Base-by-base conservation (phyloP, 2,797 vertebrate genomes). In the Threskiornis aethiopicus region DNA sequence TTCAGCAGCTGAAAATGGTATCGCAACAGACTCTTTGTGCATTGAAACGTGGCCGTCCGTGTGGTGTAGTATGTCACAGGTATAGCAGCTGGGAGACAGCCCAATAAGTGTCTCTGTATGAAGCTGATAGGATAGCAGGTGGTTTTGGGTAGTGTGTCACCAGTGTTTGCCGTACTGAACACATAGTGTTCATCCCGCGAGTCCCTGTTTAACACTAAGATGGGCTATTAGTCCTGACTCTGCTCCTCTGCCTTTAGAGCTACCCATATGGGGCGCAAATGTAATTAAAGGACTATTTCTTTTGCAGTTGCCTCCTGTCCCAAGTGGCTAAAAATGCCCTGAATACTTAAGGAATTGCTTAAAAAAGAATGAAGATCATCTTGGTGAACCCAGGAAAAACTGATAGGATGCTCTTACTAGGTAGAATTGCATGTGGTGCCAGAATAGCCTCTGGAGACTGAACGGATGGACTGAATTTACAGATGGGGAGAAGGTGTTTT, bases 41-140 rank as follows among this genome's bases (percentile, higher is more conserved):
- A 3, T 3, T 58, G 39, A 58, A 85, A 49, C 9, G 1, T n/a
- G 25, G 12, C 66, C 14, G 8, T 25, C 9, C 0, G 0, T 57
- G 64, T 29, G 46, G 3, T 35, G 8, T 46, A 7, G 35, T 65
- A 29, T 89, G 65, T 64, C 70, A 28, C 46, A 69, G 80, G 81
- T 75, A 0, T 0, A 26, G 86, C 11, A 59, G n/a, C 47, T 33
- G 61, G 54, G 73, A 89, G 83, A 10, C 76, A 75, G 65, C 33
- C 2, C 44, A 14, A 0, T 17, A 13, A 51, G 22, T 25, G 35
- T 39, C n/a, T 81, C 57, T 87, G 20, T 20, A 33, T 16, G 10
- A 69, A 72, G 71, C 3, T 58, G 51, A 3, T n/a, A 25, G 70
- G 61, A 28, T 13, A 69, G 73, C 70, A 51, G 81, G 52, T 89